These are phyloP conservation scores for Montipora capricornis DNA, from an alignment of 64 coral and sea anemone species.

Conservation along the genomic window DNA sequence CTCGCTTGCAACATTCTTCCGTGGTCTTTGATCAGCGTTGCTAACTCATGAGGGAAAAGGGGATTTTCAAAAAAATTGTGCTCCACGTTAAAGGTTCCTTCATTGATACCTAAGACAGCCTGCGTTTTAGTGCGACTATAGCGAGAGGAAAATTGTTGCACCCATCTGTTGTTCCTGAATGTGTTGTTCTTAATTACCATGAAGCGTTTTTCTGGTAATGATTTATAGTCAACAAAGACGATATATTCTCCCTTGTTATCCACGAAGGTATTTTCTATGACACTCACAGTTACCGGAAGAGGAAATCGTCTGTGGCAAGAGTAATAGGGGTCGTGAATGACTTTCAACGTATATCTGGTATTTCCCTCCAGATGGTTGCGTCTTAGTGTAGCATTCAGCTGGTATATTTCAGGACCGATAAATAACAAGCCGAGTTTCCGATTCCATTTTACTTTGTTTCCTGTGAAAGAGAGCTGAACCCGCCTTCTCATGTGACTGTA, in stretches of 20 bases:
- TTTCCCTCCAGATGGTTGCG: conserved; percentile 65
- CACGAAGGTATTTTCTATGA: conserved; percentile 53
- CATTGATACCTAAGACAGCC: conserved; percentile 62
- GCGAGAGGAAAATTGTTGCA: conserved; percentile 9
- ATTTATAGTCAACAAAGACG: conserved; percentile 68
- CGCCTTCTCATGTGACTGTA: not conserved
- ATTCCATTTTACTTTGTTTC: conserved; percentile 63
- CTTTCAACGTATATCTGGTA: conserved; percentile 32
- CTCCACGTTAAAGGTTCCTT: conserved; percentile 62
- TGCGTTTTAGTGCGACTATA: conserved; percentile 57
- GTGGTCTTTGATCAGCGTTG: conserved; percentile 58
- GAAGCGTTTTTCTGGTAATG: conserved; percentile 16
- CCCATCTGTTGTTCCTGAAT: conserved; percentile 32
- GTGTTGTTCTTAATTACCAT: conserved; percentile 38
- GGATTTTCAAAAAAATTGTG: conserved; percentile 63
- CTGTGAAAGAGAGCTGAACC: conserved; percentile 24
- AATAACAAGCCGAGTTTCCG: conserved; percentile 46
- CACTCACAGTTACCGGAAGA: conserved; percentile 40
- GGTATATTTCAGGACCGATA: conserved; percentile 17
- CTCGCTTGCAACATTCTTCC: conserved; percentile 21
- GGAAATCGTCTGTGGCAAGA: not conserved
- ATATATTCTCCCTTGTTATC: conserved; percentile 65
- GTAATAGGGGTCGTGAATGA: conserved; percentile 22
- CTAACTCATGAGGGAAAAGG: conserved; percentile 46
- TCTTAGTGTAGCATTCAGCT: conserved; percentile 40